A percentile compares a stretch with the other conserved stretches of the same genome.
Evolutionary conservation across 2,888 invertebrate genomes (phyloP).

Genomic region (Nomada ruficornis): DNA sequence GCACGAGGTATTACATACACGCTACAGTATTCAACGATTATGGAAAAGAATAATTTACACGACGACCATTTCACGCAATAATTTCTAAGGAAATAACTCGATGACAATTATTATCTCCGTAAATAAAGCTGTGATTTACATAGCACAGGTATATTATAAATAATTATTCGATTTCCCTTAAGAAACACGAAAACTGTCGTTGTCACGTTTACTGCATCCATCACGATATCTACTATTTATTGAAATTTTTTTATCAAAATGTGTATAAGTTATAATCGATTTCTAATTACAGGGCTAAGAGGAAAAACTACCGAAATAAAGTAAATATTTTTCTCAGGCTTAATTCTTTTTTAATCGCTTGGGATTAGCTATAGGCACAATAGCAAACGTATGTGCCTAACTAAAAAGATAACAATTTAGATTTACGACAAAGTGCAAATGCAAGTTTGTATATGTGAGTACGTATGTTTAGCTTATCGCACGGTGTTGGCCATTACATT

Average conservation of each 20-base stretch:
- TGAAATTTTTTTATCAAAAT: no score
- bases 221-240: no score
- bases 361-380: background rate
- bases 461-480: background rate
- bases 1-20: background rate
- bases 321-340: background rate
- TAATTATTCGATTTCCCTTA: background rate
- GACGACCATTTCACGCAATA: background rate
- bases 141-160: background rate
- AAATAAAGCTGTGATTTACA: background rate
- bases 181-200: background rate
- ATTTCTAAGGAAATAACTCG: conserved; percentile 9
- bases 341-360: background rate
- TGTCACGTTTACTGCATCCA: background rate
- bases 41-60: background rate
- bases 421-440: background rate
- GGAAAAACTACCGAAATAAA: background rate
- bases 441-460: no score
- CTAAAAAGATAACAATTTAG: background rate
- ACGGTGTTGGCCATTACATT: background rate
- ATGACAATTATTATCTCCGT: background rate
- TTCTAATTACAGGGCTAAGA: background rate
- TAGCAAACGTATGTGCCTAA: background rate
- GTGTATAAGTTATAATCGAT: no score
- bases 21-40: background rate